These are phyloP conservation scores for Reticulitermes lucifugus DNA, from an alignment of 2,888 invertebrate genomes.

Conservation along the genomic window DNA sequence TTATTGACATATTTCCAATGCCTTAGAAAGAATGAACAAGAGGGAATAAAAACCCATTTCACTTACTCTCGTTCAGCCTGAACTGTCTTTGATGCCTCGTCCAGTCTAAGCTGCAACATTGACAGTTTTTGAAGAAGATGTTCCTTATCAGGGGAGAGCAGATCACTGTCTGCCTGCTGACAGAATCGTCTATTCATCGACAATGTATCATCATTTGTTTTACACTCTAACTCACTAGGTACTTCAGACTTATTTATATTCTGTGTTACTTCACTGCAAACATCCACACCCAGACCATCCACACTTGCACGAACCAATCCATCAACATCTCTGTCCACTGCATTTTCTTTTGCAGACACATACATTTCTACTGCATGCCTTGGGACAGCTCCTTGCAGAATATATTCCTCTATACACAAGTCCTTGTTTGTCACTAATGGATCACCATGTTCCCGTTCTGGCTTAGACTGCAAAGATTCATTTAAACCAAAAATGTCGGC, in stretches of 20 bases:
- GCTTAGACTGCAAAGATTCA: constrained; percentile 40
- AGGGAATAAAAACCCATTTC: too few species aligned
- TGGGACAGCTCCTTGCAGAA: constrained; percentile 73
- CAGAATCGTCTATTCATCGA: constrained; percentile 45
- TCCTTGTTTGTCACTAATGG: constrained; percentile 56
- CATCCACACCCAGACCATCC: constrained; percentile 30
- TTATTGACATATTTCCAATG: too few species aligned
- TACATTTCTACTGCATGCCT: constrained; percentile 68
- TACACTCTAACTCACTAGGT: constrained; percentile 15
- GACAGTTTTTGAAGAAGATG: constrained; percentile 73
- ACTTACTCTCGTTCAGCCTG: constrained; percentile 80
- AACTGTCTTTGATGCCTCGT: constrained; percentile 80
- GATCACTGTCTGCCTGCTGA: constrained; percentile 62
- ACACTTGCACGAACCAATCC: constrained; percentile 42
- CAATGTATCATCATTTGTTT: constrained; percentile 15
- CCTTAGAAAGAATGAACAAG: too few species aligned
- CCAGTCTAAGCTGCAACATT: constrained; percentile 75
- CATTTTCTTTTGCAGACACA: constrained; percentile 59
- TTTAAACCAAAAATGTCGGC: constrained; percentile 48
- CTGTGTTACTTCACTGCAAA: constrained; percentile 41
- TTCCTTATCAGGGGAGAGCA: constrained; percentile 66
- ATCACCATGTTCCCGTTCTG: constrained; percentile 55
- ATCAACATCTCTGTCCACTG: constrained; percentile 59
- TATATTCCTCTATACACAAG: constrained; percentile 69
- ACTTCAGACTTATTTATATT: constrained; percentile 32